Evolutionary conservation across 2,797 vertebrate species (phyloP).

Genomic region (Tolypeutes matacus): DNA sequence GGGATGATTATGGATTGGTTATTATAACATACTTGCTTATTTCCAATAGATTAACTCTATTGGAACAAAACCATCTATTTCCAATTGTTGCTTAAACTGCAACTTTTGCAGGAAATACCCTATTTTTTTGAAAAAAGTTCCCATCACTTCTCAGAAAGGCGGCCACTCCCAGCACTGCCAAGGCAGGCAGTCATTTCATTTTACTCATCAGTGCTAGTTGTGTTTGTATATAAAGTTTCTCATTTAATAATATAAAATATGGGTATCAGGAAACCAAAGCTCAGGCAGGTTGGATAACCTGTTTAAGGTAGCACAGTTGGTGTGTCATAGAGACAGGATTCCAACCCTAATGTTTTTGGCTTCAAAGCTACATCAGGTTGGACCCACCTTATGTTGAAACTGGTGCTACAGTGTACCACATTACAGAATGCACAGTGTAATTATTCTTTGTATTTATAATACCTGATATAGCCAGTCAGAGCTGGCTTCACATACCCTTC

Average conservation of each 20-base stretch:
- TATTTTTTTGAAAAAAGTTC: too few relatives aligned
- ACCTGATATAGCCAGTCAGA: not conserved
- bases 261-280: slow-evolving; percentile 45
- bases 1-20: too few relatives aligned
- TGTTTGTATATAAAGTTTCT: slow-evolving; percentile 62
- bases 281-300: slow-evolving; percentile 5
- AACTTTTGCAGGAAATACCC: too few relatives aligned
- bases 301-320: slow-evolving; percentile 22
- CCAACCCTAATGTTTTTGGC: not conserved
- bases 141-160: too few relatives aligned
- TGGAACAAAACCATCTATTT: too few relatives aligned
- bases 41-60: too few relatives aligned
- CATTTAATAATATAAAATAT: slow-evolving; percentile 57
- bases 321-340: not conserved
- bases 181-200: too few relatives aligned
- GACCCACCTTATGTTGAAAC: not conserved
- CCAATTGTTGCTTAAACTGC: too few relatives aligned
- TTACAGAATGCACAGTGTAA: not conserved
- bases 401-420: not conserved
- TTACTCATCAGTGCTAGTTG: not conserved
- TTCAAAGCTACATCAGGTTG: not conserved
- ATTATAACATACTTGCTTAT: too few relatives aligned
- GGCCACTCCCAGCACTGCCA: too few relatives aligned
- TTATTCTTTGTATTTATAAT: slow-evolving; percentile 7
- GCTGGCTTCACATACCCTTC: slow-evolving; percentile 53